Evolutionary conservation across 2,113 vertebrate species (phyloP).

Genomic region (Thamnophis sirtalis): DNA sequence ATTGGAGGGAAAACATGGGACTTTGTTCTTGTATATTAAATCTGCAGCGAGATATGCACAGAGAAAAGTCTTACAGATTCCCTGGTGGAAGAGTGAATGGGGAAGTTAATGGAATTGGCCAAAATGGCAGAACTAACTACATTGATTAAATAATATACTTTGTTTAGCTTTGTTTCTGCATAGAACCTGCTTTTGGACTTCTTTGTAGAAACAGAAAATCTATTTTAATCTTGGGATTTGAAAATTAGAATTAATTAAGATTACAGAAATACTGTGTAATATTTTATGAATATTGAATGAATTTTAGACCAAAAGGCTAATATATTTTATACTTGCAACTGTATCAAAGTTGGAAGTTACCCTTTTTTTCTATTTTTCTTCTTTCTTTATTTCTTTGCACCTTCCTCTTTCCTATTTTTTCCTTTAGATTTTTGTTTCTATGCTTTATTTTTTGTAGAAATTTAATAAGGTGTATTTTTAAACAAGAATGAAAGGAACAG

Average conservation of each 20-base stretch:
- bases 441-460: not conserved
- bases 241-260: not conserved
- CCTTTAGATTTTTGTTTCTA: not conserved
- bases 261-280: not conserved
- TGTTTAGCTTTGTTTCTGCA: not conserved
- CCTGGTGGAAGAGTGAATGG: not conserved
- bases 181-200: not conserved
- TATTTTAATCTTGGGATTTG: not conserved
- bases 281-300: not conserved
- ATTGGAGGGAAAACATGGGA: not conserved
- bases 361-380: not conserved
- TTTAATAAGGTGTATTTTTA: not conserved
- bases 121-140: not conserved
- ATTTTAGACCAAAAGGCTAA: not conserved
- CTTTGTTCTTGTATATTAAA: not conserved
- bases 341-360: not conserved
- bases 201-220: not conserved
- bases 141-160: not conserved
- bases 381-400: not conserved
- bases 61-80: not conserved
- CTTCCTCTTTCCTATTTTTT: not conserved
- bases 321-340: not conserved
- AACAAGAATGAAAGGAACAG: not conserved
- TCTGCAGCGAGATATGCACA: not conserved
- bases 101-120: not conserved